These are phyloP conservation scores for Ammodytes marinus DNA, from an alignment of 2,113 vertebrate genomes.

Conservation along the genomic window DNA sequence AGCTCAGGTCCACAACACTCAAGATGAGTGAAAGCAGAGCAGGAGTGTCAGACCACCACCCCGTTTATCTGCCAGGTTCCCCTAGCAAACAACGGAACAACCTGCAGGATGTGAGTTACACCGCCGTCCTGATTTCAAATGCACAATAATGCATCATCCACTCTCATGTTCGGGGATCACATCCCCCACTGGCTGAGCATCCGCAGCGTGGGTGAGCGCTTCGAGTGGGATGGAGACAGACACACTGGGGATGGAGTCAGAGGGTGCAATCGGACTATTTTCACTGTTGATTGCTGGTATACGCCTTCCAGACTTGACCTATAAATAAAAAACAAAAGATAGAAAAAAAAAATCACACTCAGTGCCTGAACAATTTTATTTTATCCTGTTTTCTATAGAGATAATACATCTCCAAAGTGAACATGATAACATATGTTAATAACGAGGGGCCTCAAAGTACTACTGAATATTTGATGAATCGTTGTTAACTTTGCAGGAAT, in stretches of 20 bases:
- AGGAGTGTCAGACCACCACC: slow-evolving; percentile 34
- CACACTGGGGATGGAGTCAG: slow-evolving; percentile 71
- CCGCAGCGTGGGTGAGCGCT: slow-evolving; percentile 62
- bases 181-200: slow-evolving; percentile 60
- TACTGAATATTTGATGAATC: slow-evolving; percentile 76
- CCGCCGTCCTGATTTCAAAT: slow-evolving; percentile 29
- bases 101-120: slow-evolving; percentile 42
- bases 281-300: slow-evolving; percentile 51
- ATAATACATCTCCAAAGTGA: slow-evolving; percentile 29
- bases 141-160: slow-evolving; percentile 64
- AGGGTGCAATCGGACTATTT: slow-evolving; percentile 56
- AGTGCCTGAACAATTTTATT: background rate
- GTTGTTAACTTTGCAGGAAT: slow-evolving; percentile 58
- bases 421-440: slow-evolving; percentile 36
- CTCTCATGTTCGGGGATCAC: slow-evolving; percentile 65
- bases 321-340: slow-evolving; percentile 10
- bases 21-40: slow-evolving; percentile 49
- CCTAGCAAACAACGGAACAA: slow-evolving; percentile 23
- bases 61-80: slow-evolving; percentile 30
- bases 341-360: background rate
- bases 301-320: slow-evolving; percentile 65
- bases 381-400: slow-evolving; percentile 11
- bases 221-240: slow-evolving; percentile 77
- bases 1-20: slow-evolving; percentile 34
- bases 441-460: slow-evolving; percentile 35